Evolutionary conservation across 2,113 vertebrate genomes (phyloP), one percentile per base, ranked within the genome.

Genomic region (Gambusia affinis): DNA sequence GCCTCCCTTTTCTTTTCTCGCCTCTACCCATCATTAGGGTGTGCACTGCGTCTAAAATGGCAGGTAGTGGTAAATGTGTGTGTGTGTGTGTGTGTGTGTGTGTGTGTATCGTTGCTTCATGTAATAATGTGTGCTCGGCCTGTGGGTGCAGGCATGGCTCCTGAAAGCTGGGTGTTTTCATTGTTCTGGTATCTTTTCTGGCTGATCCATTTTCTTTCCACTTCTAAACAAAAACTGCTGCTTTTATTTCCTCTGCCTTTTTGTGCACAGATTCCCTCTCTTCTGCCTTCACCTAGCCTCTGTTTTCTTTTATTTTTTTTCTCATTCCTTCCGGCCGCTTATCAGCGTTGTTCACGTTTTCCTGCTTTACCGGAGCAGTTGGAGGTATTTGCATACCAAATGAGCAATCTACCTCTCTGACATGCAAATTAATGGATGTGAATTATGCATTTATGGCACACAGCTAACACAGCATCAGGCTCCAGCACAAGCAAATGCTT

Each of bases 331-430:
- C 17, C 51, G 76, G 75, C 67, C 80, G 75, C 89, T 92, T 93
- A 90, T 93, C 91, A 65, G 81, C 33, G 67, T 78, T 79, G 79
- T 81, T 90, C 88, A 91, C 79, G 72, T 87, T 87, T 73, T 37
- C 60, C 76, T 76, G 54, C 87, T 81, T 85, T 87, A 85, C 75
- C 82, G 72, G 83, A 75, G 86, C 88, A 90, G 84, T 87, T 83
- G 51, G 68, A 91, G 89, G 84, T 88, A 92, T 93, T 94, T 94
- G 92, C 91, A 94, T 93, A 89, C 90, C 92, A 91, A 93, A 94
- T 93, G 91, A 94, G 87, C 73, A 76, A 79, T 87, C 87, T 80
- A 86, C 86, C 81, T 87, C 86, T 89, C 90, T 87, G 81, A 92
- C 91, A 93, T 92, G 92, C 91, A 93, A 93, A 94, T 93, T 70